phyloP scores from a whole-genome alignment of 2,797 vertebrate species.

The Carduelis carduelis region DNA sequence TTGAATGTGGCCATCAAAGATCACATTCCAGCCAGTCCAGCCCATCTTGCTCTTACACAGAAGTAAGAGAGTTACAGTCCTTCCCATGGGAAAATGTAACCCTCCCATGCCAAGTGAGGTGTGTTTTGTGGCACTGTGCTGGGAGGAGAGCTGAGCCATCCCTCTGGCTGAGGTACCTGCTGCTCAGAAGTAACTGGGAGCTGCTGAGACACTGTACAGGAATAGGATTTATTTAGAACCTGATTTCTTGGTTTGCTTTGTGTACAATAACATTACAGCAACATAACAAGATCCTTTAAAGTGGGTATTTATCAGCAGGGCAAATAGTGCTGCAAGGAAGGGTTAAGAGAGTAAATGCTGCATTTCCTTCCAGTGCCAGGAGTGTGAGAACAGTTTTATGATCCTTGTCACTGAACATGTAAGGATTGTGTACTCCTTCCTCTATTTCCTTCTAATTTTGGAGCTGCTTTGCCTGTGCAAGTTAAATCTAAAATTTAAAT shows the following conservation, averaged over 20 bases:
- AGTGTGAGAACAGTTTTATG: neutral
- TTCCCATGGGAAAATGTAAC: neutral
- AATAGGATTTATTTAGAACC: neutral
- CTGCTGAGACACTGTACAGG: neutral
- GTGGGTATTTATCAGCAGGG: neutral
- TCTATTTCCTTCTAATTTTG: neutral
- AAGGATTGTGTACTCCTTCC: neutral
- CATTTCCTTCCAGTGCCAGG: neutral
- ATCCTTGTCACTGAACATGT: neutral
- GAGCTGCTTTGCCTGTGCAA: neutral
- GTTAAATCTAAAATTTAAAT: neutral
- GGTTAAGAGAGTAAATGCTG: neutral
- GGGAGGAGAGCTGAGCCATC: neutral
- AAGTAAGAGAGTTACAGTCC: neutral
- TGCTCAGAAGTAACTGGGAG: neutral
- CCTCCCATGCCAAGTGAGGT: accelerated
- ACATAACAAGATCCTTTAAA: neutral
- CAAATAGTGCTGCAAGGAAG: neutral
- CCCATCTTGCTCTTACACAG: neutral
- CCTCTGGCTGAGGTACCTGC: neutral
- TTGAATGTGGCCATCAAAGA: neutral
- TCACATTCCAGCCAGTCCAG: neutral
- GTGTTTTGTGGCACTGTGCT: accelerated
- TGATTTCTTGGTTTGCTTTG: neutral
- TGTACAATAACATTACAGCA: neutral